Conservation (phyloP, 2,888 invertebrate species). For the Ditula angustiorana region DNA sequence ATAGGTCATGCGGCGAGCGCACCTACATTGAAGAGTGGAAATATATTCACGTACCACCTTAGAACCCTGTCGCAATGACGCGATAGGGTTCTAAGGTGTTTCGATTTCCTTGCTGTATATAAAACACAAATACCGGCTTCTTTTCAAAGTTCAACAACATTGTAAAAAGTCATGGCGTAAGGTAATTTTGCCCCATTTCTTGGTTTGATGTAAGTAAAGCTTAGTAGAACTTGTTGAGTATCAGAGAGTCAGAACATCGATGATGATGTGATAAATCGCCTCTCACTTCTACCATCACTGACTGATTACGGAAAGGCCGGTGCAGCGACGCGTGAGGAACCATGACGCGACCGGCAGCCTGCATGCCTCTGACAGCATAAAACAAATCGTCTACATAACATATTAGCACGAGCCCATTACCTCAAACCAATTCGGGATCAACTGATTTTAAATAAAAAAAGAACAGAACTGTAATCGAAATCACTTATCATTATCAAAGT, state of each 20-base stretch:
- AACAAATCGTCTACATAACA: conserved; percentile 65
- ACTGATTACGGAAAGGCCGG: conserved; percentile 54
- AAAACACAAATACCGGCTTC: no score
- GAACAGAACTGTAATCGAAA: no score
- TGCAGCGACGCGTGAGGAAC: conserved; percentile 73
- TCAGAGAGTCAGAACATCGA: background rate
- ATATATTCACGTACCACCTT: no score
- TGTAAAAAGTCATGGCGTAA: no score
- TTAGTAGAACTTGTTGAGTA: background rate
- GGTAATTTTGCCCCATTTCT: no score
- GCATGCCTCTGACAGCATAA: conserved; percentile 74
- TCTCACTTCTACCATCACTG: conserved; percentile 48
- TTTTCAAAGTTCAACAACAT: no score
- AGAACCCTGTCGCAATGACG: no score
- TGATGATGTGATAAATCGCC: conserved; percentile 41
- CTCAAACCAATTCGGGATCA: conserved; percentile 12
- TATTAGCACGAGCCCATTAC: conserved; percentile 26
- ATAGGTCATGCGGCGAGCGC: no score
- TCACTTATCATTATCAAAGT: no score
- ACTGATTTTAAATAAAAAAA: background rate
- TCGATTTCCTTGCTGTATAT: no score
- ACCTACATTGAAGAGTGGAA: no score
- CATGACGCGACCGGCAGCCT: conserved; percentile 65
- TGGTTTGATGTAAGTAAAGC: background rate
- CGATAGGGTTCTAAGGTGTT: no score